These are phyloP conservation scores for Lycophotia porphyrea DNA, from an alignment of 2,888 invertebrate genomes.

Conservation along the genomic window DNA sequence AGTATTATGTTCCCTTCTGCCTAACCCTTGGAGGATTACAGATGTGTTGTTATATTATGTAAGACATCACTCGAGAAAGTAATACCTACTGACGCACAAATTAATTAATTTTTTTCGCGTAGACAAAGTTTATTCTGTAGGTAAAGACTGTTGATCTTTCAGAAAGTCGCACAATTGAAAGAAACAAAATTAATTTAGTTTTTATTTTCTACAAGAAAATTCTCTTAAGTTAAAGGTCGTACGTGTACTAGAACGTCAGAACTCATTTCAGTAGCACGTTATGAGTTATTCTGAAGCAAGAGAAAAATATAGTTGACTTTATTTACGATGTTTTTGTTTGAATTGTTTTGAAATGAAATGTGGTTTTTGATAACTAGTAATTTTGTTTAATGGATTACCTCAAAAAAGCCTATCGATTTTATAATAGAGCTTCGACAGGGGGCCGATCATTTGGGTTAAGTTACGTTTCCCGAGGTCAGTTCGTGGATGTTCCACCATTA, in stretches of 20 bases:
- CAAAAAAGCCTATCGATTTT: neutral
- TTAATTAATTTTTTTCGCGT: neutral
- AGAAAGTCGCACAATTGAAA: neutral
- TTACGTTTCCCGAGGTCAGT: neutral
- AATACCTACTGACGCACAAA: neutral
- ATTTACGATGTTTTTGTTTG: neutral
- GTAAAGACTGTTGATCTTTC: neutral
- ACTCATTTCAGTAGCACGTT: neutral
- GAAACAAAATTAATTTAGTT: constrained; percentile 17
- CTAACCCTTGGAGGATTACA: neutral
- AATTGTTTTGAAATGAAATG: neutral
- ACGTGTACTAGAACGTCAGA: neutral
- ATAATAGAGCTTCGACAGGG: neutral
- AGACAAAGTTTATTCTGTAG: neutral
- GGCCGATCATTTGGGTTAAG: neutral
- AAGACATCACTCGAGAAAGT: too few species aligned
- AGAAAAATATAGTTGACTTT: neutral
- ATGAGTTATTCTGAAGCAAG: neutral
- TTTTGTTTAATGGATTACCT: neutral
- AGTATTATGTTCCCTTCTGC: neutral
- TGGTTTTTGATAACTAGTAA: neutral
- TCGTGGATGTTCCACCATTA: neutral
- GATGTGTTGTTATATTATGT: neutral
- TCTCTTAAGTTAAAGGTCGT: constrained; percentile 4
- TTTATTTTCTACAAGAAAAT: constrained; percentile 17